Evolutionary conservation across 2,888 invertebrate species (phyloP), one percentile per base, ranked within the genome.

Genomic region (Eupithecia dodoneata): DNA sequence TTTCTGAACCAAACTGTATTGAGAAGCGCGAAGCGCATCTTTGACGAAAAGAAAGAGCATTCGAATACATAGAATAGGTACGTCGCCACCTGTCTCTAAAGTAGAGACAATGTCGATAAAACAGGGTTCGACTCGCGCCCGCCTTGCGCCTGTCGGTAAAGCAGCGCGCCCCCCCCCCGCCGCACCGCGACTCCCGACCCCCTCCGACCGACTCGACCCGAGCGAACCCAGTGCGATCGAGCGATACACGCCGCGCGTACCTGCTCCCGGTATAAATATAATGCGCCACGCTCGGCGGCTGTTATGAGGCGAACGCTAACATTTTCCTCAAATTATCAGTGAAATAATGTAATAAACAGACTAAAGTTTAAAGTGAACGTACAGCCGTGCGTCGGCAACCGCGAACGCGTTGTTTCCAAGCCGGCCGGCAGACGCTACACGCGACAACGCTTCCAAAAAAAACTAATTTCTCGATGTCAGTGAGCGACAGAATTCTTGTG

Each of bases 401-500:
- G 84, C 80, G 84, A 74, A 81, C 86, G 85, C 85, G 85, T 80
- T 78, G 81, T 78, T 79, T 79, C 78, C n/a, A 74, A 59, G 81
- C 97, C 97, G 87, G 97, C 97, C 92, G 96, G 93, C 90, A 88
- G 90, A 91, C 90, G 96, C 96, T 76, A 96, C 96, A 88, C 96
- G 96, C 88, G 96, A 92, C 91, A 90, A 89, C 91, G 92, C 91
- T 90, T 87, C 89, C 87, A 88, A 90, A 90, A 91, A 91, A 91
- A 89, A 88, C 81, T 79, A 89, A 88, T 88, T 87, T 89, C 90
- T 90, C 90, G 89, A 94, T 94, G 94, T 94, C 92, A 91, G 92
- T 90, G 92, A 89, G 88, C 89, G 91, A 86, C 90, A 89, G 92
- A 89, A 93, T 89, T 91, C 87, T 89, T 89, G 92, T 94, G 94